phyloP scores from a whole-genome alignment of 1,140 invertebrate species.

The Caenorhabditis briggsae region DNA sequence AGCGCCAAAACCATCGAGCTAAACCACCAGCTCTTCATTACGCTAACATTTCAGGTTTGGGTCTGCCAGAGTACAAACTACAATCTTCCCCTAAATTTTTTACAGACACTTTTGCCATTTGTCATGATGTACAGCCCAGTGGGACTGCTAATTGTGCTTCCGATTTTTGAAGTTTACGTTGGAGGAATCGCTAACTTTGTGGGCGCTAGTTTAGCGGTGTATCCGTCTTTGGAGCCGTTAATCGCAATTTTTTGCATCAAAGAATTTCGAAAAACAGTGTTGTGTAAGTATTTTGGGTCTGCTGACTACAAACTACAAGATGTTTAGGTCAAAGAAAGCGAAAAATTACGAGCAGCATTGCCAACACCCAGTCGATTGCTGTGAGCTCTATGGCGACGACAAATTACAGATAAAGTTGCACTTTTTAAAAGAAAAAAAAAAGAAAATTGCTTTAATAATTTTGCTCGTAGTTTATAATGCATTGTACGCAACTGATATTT shows the following conservation, averaged over 20 bases:
- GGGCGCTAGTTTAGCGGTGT: background rate
- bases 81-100: background rate
- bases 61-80: too few species aligned
- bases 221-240: background rate
- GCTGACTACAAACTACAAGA: too few species aligned
- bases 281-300: background rate
- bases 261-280: background rate
- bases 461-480: too few species aligned
- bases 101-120: conserved; percentile 6
- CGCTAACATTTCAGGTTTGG: background rate
- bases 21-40: background rate
- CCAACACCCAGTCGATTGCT: too few species aligned
- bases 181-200: background rate
- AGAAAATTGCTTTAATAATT: too few species aligned
- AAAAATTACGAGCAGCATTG: too few species aligned
- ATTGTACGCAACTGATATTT: too few species aligned
- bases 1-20: background rate
- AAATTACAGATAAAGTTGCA: too few species aligned
- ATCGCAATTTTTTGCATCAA: background rate
- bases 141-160: background rate
- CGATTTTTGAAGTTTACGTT: background rate
- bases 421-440: background rate
- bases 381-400: too few species aligned
- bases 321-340: too few species aligned
- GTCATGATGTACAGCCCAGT: conserved; percentile 28